A percentile compares a stretch with the other conserved stretches of the same genome.
These are phyloP conservation scores for Capitulum mitella DNA, from an alignment of 2,888 invertebrate genomes.

Conservation along the genomic window DNA sequence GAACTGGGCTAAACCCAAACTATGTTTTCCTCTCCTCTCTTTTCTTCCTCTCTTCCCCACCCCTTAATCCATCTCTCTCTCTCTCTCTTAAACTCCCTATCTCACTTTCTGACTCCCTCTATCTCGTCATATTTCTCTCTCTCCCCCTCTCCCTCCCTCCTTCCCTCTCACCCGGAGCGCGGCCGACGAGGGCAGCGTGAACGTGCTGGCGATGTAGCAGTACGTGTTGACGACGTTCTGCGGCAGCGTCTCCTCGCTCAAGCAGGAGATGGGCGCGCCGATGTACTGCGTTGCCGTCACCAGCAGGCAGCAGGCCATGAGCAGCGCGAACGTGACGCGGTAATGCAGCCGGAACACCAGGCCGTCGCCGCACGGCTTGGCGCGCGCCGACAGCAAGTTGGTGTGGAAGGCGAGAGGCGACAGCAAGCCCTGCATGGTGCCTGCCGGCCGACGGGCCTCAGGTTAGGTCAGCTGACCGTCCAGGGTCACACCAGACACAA, in stretches of 20 bases:
- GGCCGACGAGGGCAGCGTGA: constrained; percentile 28
- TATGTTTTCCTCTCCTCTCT: not conserved
- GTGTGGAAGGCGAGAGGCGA: constrained; percentile 8
- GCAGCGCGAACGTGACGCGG: constrained; percentile 33
- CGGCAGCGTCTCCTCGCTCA: constrained; percentile 30
- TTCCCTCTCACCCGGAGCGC: not conserved
- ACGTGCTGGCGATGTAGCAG: constrained; percentile 36
- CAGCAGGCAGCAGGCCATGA: constrained; percentile 32
- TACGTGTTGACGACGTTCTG: constrained; percentile 35
- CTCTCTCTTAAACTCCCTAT: not conserved
- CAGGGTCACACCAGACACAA: too few relatives aligned
- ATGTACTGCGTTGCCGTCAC: constrained; percentile 35
- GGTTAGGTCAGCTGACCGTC: too few relatives aligned
- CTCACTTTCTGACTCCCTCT: not conserved
- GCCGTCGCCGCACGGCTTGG: constrained; percentile 32
- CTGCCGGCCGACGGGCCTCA: too few relatives aligned
- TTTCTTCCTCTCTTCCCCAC: not conserved
- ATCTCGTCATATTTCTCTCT: not conserved
- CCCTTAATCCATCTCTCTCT: not conserved
- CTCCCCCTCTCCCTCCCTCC: not conserved
- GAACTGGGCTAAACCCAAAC: too few relatives aligned
- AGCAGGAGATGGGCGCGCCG: constrained; percentile 34
- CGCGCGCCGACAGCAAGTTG: constrained; percentile 1
- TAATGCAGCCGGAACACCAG: constrained; percentile 35
- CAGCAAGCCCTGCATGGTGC: constrained; percentile 1